These are phyloP conservation scores for Zapus hudsonius DNA, from an alignment of 2,113 vertebrate genomes.

Conservation along the genomic window DNA sequence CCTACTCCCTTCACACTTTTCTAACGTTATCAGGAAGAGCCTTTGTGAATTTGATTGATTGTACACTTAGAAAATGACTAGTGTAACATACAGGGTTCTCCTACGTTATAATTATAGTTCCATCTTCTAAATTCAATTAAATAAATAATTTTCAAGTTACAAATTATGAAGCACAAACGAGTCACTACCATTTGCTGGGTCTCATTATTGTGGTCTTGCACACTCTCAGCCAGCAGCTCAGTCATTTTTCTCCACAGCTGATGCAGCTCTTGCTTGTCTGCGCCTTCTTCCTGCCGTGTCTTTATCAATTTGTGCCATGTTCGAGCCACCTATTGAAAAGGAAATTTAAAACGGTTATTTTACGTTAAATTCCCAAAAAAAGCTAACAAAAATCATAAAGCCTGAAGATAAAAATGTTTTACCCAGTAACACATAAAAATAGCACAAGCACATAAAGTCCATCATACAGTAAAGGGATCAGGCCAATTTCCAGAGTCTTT, in stretches of 20 bases:
- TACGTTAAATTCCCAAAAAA: background rate
- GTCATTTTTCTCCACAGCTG: slow-evolving; percentile 92
- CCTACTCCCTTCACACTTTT: background rate
- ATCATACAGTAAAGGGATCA: background rate
- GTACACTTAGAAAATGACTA: background rate
- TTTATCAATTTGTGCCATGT: slow-evolving; percentile 90
- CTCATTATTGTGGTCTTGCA: slow-evolving; percentile 88
- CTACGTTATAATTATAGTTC: background rate
- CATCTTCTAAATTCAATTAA: slow-evolving; percentile 46
- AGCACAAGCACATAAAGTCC: background rate
- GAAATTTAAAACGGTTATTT: slow-evolving; percentile 36
- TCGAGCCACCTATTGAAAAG: slow-evolving; percentile 87
- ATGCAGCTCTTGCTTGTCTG: slow-evolving; percentile 88
- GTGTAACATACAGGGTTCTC: background rate
- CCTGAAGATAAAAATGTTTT: slow-evolving; percentile 39
- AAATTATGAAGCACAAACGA: slow-evolving; percentile 25
- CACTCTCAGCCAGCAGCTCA: slow-evolving; percentile 86
- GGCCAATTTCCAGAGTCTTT: background rate
- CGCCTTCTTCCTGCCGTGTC: slow-evolving; percentile 87
- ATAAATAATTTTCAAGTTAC: background rate
- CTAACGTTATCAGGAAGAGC: slow-evolving; percentile 2
- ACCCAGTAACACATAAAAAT: slow-evolving; percentile 34
- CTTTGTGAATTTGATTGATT: slow-evolving; percentile 40
- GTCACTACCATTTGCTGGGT: slow-evolving; percentile 89
- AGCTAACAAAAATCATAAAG: slow-evolving; percentile 15